Percentiles rank a stretch among this genome's conserved stretches.
Conservation (phyloP, 2,113 vertebrate genomes). For the Phyllostomus discolor region DNA sequence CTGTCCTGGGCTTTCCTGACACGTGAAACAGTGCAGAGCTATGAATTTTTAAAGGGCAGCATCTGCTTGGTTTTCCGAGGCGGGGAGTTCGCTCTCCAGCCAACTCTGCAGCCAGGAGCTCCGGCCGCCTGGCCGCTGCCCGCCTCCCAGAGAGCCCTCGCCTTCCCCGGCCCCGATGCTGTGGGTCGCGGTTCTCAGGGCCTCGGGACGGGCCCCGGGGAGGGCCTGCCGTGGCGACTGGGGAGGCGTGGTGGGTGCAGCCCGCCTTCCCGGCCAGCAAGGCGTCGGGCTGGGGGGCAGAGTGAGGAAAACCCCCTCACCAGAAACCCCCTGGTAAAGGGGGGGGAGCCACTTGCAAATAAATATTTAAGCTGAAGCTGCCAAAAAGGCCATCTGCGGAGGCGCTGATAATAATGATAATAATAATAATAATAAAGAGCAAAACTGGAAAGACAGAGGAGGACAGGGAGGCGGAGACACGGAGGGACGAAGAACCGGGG, state of each 20-base stretch:
- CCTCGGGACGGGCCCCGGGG: accelerated
- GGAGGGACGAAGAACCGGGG: background rate
- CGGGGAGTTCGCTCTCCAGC: constrained; percentile 69
- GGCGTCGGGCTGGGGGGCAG: constrained; percentile 76
- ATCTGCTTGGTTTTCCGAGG: constrained; percentile 79
- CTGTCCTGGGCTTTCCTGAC: constrained; percentile 77
- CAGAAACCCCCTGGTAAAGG: constrained; percentile 86
- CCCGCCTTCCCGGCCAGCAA: constrained; percentile 83
- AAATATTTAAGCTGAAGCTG: constrained; percentile 91
- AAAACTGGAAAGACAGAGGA: constrained; percentile 55
- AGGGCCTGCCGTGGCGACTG: background rate
- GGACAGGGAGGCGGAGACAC: background rate
- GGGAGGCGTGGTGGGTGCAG: constrained; percentile 72
- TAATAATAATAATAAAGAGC: constrained; percentile 67
- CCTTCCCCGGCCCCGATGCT: background rate
- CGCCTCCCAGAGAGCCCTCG: background rate
- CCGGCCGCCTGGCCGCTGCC: background rate
- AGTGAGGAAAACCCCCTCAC: constrained; percentile 80
- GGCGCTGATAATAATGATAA: constrained; percentile 75
- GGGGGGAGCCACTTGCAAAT: constrained; percentile 86
- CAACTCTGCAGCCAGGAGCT: constrained; percentile 11
- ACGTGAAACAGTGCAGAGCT: constrained; percentile 84
- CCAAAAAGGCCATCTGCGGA: constrained; percentile 94
- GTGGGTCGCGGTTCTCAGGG: background rate
- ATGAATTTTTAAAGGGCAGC: constrained; percentile 86